phyloP scores from a whole-genome alignment of 2,888 invertebrate species.

The Junonia oenone region DNA sequence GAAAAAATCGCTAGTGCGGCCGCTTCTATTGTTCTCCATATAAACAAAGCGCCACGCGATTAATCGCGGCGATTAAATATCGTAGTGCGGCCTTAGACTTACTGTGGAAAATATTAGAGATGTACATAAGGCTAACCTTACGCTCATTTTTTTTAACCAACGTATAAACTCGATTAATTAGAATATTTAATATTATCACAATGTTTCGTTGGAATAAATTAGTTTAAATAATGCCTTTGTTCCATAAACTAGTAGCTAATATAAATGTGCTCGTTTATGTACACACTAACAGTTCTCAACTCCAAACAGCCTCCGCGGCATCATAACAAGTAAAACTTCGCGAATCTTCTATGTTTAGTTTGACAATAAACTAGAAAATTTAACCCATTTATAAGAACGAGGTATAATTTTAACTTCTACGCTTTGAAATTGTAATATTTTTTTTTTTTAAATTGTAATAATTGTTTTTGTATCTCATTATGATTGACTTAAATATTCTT shows the following conservation, averaged over 20 bases:
- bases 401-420: constrained; percentile 19
- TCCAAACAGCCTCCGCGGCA: constrained; percentile 17
- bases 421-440: not conserved
- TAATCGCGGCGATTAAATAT: no score
- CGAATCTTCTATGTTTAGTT: constrained; percentile 24
- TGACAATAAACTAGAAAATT: constrained; percentile 24
- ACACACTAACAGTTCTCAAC: constrained; percentile 16
- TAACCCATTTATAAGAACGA: constrained; percentile 23
- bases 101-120: not conserved
- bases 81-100: no score
- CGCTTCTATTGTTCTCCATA: no score
- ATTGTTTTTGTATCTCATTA: no score
- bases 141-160: no score
- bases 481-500: no score
- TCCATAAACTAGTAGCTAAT: not conserved
- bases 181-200: not conserved
- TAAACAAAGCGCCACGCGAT: no score
- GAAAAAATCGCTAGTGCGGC: no score
- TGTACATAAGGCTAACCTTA: no score
- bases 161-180: no score
- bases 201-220: not conserved
- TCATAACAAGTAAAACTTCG: constrained; percentile 22
- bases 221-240: not conserved
- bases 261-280: not conserved
- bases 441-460: no score